Evolutionary conservation across 2,113 vertebrate species (phyloP).

Genomic region (Benitochromis conjunctus): DNA sequence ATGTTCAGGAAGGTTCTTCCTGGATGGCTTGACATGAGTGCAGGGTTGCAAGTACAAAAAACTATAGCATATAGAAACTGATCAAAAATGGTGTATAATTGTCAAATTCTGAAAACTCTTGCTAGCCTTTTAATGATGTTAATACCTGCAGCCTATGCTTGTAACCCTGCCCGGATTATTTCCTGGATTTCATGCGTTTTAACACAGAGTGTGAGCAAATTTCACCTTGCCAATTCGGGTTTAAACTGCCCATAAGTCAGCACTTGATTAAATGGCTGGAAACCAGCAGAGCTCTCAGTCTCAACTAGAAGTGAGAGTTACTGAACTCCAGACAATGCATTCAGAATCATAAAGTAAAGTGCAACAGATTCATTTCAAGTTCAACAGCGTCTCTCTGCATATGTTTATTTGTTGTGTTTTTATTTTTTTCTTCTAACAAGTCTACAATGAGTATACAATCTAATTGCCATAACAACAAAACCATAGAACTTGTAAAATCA

Average conservation of each 20-base stretch:
- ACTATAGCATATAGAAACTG: background rate
- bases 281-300: conserved; percentile 8
- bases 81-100: background rate
- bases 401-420: background rate
- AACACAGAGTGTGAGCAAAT: background rate
- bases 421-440: background rate
- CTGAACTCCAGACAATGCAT: background rate
- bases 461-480: background rate
- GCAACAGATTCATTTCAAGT: background rate
- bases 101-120: background rate
- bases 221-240: conserved; percentile 10
- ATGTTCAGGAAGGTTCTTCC: background rate
- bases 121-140: background rate
- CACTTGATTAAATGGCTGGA: conserved; percentile 26
- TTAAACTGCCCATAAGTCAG: conserved; percentile 18
- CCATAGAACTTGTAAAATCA: background rate
- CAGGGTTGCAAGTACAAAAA: background rate
- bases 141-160: background rate
- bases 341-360: background rate
- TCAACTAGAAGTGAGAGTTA: background rate
- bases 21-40: background rate
- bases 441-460: background rate
- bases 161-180: background rate
- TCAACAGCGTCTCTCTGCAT: background rate
- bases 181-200: conserved; percentile 3